phyloP scores from a whole-genome alignment of 2,888 invertebrate species.

The Xylota segnis region DNA sequence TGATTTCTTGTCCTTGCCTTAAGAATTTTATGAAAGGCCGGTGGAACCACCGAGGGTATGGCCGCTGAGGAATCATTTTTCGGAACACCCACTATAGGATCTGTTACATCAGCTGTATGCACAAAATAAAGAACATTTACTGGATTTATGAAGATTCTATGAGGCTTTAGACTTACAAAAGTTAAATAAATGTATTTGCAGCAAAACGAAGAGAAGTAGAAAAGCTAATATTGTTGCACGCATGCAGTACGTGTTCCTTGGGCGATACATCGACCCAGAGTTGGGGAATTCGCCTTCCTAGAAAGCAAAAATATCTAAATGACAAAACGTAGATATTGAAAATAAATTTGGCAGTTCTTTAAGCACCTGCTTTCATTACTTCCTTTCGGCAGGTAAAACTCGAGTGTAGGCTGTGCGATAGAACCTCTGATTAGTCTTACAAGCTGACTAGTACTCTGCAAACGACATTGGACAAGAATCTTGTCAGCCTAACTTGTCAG shows the following conservation, averaged over 20 bases:
- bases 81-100: slow-evolving; percentile 83
- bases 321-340: background rate
- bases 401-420: no score
- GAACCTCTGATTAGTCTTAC: no score
- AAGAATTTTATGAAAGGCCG: slow-evolving; percentile 92
- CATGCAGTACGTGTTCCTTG: slow-evolving; percentile 83
- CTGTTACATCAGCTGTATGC: slow-evolving; percentile 84
- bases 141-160: background rate
- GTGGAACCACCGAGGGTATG: slow-evolving; percentile 92
- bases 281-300: slow-evolving; percentile 83
- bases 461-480: no score
- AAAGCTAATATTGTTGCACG: slow-evolving; percentile 82
- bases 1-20: slow-evolving; percentile 88
- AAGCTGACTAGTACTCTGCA: no score
- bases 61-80: slow-evolving; percentile 91
- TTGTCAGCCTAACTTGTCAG: no score
- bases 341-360: no score
- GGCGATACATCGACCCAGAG: slow-evolving; percentile 84
- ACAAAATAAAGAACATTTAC: no score
- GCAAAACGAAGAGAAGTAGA: slow-evolving; percentile 82
- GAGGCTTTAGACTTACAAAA: slow-evolving; percentile 81
- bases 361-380: no score
- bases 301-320: no score
- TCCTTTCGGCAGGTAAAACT: no score
- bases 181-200: slow-evolving; percentile 84